These are phyloP conservation scores for Oryzias melastigma DNA, from an alignment of 2,113 vertebrate species.

Conservation along the genomic window DNA sequence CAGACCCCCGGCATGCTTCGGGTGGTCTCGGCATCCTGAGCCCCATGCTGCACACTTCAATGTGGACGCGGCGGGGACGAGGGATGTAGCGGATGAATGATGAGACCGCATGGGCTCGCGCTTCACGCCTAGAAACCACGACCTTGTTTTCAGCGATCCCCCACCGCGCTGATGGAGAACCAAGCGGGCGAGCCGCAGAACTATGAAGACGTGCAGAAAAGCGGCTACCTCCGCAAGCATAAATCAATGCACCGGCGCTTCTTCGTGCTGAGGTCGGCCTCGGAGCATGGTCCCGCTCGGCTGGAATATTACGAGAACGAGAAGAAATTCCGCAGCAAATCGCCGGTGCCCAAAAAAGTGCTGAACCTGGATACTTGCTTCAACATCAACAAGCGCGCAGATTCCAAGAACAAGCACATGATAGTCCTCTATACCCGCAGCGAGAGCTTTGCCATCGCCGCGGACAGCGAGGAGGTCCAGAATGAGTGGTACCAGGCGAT, in stretches of 20 bases:
- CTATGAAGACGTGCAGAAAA: constrained; percentile 79
- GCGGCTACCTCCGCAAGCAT: constrained; percentile 85
- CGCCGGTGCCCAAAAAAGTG: constrained; percentile 74
- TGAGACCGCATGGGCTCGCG: constrained; percentile 39
- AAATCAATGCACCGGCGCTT: constrained; percentile 83
- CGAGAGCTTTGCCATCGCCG: constrained; percentile 82
- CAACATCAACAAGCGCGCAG: constrained; percentile 83
- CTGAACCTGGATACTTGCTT: constrained; percentile 80
- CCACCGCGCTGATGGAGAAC: constrained; percentile 76
- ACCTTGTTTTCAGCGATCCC: constrained; percentile 14
- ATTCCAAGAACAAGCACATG: constrained; percentile 82
- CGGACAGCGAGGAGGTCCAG: constrained; percentile 79
- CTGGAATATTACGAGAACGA: constrained; percentile 83
- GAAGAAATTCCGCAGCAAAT: constrained; percentile 84
- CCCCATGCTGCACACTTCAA: constrained; percentile 49
- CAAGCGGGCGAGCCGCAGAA: constrained; percentile 67
- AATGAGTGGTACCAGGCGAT: constrained; percentile 82
- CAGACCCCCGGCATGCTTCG: constrained; percentile 47
- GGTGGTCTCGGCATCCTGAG: constrained; percentile 50
- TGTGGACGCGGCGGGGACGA: constrained; percentile 54
- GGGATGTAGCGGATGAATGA: constrained; percentile 60
- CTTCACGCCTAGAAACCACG: constrained; percentile 30
- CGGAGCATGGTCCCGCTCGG: constrained; percentile 77
- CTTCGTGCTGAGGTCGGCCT: constrained; percentile 80
- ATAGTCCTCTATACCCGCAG: constrained; percentile 81